Conservation (phyloP, 2,113 vertebrate species). For the Ranitomeya variabilis region DNA sequence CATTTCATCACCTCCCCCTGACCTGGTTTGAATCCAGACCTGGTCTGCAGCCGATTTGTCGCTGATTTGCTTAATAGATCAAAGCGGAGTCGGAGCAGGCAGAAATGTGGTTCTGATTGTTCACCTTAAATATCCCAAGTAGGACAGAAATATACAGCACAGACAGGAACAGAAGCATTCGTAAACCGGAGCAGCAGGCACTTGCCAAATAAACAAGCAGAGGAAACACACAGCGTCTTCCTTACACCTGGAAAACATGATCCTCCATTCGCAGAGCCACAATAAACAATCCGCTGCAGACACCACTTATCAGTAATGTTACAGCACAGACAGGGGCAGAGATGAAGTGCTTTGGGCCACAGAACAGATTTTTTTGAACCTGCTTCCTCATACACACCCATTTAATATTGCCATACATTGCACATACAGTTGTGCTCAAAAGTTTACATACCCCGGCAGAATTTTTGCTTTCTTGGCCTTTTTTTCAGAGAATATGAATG, state of each 20-base stretch:
- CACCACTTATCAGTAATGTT: not conserved
- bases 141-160: slow-evolving; percentile 38
- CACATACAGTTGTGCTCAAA: too few relatives aligned
- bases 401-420: not conserved
- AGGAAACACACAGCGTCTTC: not conserved
- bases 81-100: slow-evolving; percentile 47
- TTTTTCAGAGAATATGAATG: too few relatives aligned
- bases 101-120: slow-evolving; percentile 57
- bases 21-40: slow-evolving; percentile 55
- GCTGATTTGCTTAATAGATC: slow-evolving; percentile 58
- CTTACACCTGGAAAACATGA: slow-evolving; percentile 24
- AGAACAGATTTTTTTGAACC: not conserved
- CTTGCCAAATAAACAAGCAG: slow-evolving; percentile 19
- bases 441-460: too few relatives aligned
- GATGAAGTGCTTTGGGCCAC: not conserved
- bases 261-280: not conserved
- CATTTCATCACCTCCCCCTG: slow-evolving; percentile 58
- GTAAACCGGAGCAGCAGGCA: slow-evolving; percentile 2
- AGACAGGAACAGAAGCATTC: slow-evolving; percentile 22
- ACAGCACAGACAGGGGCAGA: not conserved
- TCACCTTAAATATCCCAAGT: slow-evolving; percentile 57
- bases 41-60: slow-evolving; percentile 57
- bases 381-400: not conserved
- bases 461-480: too few relatives aligned
- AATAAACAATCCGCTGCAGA: not conserved